Evolutionary conservation across 92 coral and sea anemone genomes (phyloP), one percentile per base, ranked within the genome.

Genomic region (Phenganax marumi): DNA sequence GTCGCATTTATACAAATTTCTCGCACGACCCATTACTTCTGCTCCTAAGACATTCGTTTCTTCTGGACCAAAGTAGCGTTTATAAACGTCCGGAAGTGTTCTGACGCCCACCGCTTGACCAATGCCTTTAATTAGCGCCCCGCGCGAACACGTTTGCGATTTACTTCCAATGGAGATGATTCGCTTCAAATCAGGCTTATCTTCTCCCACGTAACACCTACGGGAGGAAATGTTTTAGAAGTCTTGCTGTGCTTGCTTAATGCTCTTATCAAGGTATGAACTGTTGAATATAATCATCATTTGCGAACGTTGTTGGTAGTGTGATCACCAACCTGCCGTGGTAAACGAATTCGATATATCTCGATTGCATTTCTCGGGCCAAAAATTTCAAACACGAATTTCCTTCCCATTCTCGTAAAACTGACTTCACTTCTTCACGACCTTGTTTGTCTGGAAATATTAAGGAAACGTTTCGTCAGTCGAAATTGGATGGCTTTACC

Each of bases 21-120:
- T 78, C 12, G 83, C 83, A 14, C 83, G 72, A 61, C 83, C 83
- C 61, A 78, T 78, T 18, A 78, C 24, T 62, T 78, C 83, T 22
- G 56, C 73, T 52, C 83, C 83, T 3, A 78, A 50, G 18, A 78
- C 73, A 25, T 63, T 78, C 12, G 83, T 78, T 78, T 78, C 83
- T 63, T 78, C 57, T 78, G 83, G 83, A n/a, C 83, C 83, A 62
- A 78, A 78, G 68, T 78, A 78, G 47, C 83, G 46, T 78, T 78
- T 78, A 52, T 78, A 78, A 62, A 78, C 73, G 1, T 78, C 83
- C 4, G 83, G 83, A 50, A 78, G 83, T 7, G 48, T 50, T 10
- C 49, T 63, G 3, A 78, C 52, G 48, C 83, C 83, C 3, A 78
- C 62, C 7, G 73, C 83, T 25, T 61, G 72, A 43, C 83, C 83